Conservation (phyloP, 2,888 invertebrate genomes). For the Xanthorhoe designata region DNA sequence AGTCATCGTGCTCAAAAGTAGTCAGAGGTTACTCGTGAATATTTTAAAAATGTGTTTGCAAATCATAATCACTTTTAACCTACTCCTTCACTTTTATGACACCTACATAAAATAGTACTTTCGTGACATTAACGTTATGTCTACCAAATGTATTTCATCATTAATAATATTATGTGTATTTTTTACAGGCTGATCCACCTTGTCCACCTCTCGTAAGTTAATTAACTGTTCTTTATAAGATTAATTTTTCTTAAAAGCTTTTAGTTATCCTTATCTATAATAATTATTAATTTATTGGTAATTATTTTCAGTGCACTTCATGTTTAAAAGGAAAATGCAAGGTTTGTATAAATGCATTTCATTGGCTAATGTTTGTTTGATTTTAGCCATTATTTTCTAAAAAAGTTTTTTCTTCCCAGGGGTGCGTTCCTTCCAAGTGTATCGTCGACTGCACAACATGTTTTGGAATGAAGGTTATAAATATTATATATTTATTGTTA, state of each 20-base stretch:
- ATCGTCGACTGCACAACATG: constrained; percentile 53
- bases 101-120: too few species aligned
- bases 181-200: constrained; percentile 43
- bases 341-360: constrained; percentile 21
- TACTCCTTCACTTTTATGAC: too few species aligned
- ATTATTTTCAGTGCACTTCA: constrained; percentile 47
- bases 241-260: neutral
- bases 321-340: constrained; percentile 54
- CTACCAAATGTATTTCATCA: too few species aligned
- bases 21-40: too few species aligned
- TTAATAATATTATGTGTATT: constrained; percentile 2
- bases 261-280: neutral
- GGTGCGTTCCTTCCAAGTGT: constrained; percentile 54
- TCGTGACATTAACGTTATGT: too few species aligned
- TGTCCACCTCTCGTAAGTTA: constrained; percentile 44
- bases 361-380: neutral
- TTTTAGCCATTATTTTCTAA: neutral
- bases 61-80: too few species aligned
- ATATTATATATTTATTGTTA: neutral
- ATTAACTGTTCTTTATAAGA: neutral
- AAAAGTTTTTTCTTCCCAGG: constrained; percentile 36
- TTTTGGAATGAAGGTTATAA: constrained; percentile 63
- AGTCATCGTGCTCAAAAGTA: too few species aligned
- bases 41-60: too few species aligned
- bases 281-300: too few species aligned